Base-by-base conservation (phyloP, 2,888 invertebrate genomes). In the Crioceris asparagi region DNA sequence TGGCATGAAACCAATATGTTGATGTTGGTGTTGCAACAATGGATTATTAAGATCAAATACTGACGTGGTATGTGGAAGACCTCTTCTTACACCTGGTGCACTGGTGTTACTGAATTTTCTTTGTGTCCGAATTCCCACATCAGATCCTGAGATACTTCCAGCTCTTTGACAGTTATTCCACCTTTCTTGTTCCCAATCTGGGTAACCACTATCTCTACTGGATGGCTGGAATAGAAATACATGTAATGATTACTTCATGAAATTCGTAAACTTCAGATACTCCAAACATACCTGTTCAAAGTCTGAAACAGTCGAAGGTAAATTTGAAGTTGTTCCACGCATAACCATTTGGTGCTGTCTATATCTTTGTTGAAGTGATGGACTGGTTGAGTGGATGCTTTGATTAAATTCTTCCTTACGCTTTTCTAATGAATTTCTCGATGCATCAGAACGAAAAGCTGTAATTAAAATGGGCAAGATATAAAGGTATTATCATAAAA, bases 341-440 rank as follows among this genome's bases (percentile, higher is more conserved):
- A 71, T 71, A 10, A 67, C 65, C 21, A 70, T 65, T 56, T 72
- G 74, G 50, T 74, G 74, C 47, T 72, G 71, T 25, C 70, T 66
- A 49, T 75, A 74, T 29, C 74, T 62, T 50, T 73, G 70, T 49
- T 74, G 73, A 31, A 74, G 55, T 6, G 59, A 61, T 19, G 62
- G 60, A 49, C 63, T 64, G 2, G 62, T n/a, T n/a, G n/a, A n/a
- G n/a, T n/a, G n/a, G n/a, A n/a, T n/a, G n/a, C n/a, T n/a, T n/a
- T n/a, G n/a, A n/a, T n/a, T n/a, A n/a, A n/a, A n/a, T n/a, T n/a
- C n/a, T n/a, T n/a, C n/a, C n/a, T 44, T 49, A 19, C 53, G 48
- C 34, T 54, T 51, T 4, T 54, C 48, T 3, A 54, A 46, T n/a
- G 57, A 51, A 43, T 51, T 53, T 16, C 52, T 46, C 4, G 56